Percentiles rank a stretch among this genome's conserved stretches.
Conservation (phyloP, 2,113 vertebrate species). For the Cichladusa arquata region DNA sequence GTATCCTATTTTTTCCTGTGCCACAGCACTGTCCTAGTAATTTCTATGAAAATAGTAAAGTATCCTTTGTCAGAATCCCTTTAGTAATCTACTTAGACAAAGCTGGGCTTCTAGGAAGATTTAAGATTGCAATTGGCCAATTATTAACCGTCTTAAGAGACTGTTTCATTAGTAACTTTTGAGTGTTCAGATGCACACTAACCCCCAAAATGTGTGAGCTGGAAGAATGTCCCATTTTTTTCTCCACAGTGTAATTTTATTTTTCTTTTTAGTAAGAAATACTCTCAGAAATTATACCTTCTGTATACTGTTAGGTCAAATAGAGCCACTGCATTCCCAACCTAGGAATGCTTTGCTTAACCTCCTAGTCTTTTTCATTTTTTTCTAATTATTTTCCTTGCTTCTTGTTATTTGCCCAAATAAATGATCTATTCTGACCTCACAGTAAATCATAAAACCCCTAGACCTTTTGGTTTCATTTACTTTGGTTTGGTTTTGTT, state of each 20-base stretch:
- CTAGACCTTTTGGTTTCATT: background rate
- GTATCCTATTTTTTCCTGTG: background rate
- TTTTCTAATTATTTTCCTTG: background rate
- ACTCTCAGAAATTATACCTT: background rate
- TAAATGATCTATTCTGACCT: background rate
- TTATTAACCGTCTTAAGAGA: background rate
- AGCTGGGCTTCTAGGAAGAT: background rate
- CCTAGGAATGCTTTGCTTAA: background rate
- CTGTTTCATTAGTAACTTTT: background rate
- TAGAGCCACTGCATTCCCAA: background rate
- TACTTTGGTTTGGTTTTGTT: background rate
- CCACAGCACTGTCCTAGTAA: background rate
- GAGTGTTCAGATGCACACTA: background rate
- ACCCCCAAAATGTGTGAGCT: accelerated
- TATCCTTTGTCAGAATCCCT: background rate
- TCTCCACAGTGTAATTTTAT: accelerated
- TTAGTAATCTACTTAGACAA: background rate
- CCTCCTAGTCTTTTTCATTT: background rate
- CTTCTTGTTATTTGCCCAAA: background rate
- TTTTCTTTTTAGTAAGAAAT: background rate
- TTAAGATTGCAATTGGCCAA: background rate
- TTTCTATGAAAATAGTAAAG: background rate
- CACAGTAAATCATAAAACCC: background rate
- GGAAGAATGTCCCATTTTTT: background rate
- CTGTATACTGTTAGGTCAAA: background rate